Evolutionary conservation across 2,797 vertebrate genomes (phyloP).

Genomic region (Chiroxiphia lanceolata): DNA sequence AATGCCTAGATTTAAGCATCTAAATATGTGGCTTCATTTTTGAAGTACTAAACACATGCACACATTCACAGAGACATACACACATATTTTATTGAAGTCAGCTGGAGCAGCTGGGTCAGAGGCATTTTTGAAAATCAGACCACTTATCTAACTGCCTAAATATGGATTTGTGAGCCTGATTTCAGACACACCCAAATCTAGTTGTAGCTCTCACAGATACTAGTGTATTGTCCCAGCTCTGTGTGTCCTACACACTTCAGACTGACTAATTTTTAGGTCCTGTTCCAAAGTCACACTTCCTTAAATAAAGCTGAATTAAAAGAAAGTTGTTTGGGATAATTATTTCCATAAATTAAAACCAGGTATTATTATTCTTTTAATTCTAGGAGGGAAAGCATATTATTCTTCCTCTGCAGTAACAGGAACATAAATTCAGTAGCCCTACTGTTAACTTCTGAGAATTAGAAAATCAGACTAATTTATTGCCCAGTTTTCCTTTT

Average conservation of each 20-base stretch:
- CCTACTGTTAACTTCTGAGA: not conserved
- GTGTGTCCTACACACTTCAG: not conserved
- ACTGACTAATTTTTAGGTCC: not conserved
- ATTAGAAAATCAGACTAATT: not conserved
- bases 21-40: slow-evolving; percentile 23
- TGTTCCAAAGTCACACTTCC: not conserved
- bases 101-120: slow-evolving; percentile 11
- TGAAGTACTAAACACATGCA: not conserved
- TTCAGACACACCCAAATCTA: not conserved
- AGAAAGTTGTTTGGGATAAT: not conserved
- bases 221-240: not conserved
- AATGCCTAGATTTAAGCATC: slow-evolving; percentile 29
- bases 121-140: slow-evolving; percentile 15
- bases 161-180: not conserved
- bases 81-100: slow-evolving; percentile 18
- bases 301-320: not conserved
- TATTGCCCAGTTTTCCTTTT: not conserved
- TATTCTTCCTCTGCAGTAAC: not conserved
- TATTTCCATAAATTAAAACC: not conserved
- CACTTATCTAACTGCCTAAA: slow-evolving; percentile 23
- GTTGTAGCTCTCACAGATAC: not conserved
- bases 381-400: not conserved
- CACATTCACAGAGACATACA: not conserved
- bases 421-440: not conserved
- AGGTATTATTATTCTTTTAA: not conserved